Evolutionary conservation across 64 coral and sea anemone species (phyloP), one percentile per base, ranked within the genome.

Genomic region (Pocillopora verrucosa): DNA sequence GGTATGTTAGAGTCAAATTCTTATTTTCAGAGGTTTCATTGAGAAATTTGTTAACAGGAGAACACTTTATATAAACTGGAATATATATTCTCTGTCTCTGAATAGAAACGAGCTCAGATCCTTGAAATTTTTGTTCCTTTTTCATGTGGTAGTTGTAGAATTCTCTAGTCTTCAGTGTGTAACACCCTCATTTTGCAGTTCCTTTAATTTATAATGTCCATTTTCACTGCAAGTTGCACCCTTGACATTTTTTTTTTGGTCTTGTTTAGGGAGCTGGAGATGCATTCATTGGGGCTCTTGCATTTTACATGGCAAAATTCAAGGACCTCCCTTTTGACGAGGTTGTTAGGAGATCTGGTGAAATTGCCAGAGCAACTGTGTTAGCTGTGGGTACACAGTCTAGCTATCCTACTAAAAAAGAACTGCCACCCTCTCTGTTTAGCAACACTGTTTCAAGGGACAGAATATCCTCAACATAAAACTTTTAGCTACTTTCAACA

Each of bases 251-350:
- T 34, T 57, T 25, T 76, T 68, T 7, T 88, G 4, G 4, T 75
- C 36, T 16, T 58, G 85, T 61, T 25, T 59, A 99, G 97, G 97
- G 97, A 30, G 97, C 97, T 38, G 97, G 97, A 34, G 97, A 99
- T 95, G 97, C 97, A 1, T 99, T 99, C 36, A 95, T 99, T 59
- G 97, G 97, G 58, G 97, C 97, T 38, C 67, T 99, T 70, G 97
- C 97, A n/a, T 99, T 95, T 75, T 99, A 93, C 82, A 81, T 99
- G 90, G 94, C 97, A 58, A 99, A 99, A 90, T 95, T 91, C 89
- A 95, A 93, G 76, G 90, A 90, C 65, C 88, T 99, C 74, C 82
- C 97, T 16, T 99, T 99, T 88, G 89, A 90, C 9, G 97, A 99
- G 77, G 95, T 99, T 87, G 91, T 99, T 25, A 65, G 88, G 57